A percentile compares a stretch with the other conserved stretches of the same genome.
These are phyloP conservation scores for Orcinus orca DNA, from an alignment of 2,113 vertebrate species.

Conservation along the genomic window DNA sequence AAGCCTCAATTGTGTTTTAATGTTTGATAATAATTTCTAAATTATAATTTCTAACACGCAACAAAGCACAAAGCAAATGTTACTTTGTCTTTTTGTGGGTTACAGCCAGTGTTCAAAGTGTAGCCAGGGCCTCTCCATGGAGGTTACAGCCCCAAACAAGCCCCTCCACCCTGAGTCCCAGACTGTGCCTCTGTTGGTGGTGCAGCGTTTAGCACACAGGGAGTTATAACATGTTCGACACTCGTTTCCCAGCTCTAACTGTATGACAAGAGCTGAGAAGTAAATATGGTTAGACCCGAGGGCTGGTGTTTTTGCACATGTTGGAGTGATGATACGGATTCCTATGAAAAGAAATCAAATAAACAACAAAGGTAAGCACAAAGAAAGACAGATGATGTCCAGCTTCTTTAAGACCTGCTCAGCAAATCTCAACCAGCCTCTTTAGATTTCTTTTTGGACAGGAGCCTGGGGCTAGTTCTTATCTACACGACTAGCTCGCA, in stretches of 20 bases:
- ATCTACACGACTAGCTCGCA: constrained; percentile 21
- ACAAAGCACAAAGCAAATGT: not conserved
- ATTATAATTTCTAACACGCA: not conserved
- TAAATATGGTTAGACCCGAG: constrained; percentile 18
- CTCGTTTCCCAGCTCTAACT: not conserved
- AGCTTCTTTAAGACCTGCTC: not conserved
- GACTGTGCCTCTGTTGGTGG: not conserved
- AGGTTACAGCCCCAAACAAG: not conserved
- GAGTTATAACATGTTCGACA: not conserved
- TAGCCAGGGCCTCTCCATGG: not conserved
- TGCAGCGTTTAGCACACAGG: not conserved
- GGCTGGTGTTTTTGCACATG: not conserved
- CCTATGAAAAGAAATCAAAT: constrained; percentile 48
- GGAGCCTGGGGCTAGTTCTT: not conserved
- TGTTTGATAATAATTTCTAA: not conserved
- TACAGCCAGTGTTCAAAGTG: not conserved
- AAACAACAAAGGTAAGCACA: constrained; percentile 47
- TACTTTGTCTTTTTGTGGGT: not conserved
- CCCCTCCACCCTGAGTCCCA: not conserved
- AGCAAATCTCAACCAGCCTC: not conserved
- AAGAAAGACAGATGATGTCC: not conserved
- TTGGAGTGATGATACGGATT: constrained; percentile 19
- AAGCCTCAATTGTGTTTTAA: not conserved
- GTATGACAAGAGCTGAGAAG: constrained; percentile 11
- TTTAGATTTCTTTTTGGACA: constrained; percentile 43